A percentile compares a stretch with the other conserved stretches of the same genome.
These are phyloP conservation scores for Pristionchus mayeri DNA, from an alignment of 2,888 invertebrate genomes.

Conservation along the genomic window DNA sequence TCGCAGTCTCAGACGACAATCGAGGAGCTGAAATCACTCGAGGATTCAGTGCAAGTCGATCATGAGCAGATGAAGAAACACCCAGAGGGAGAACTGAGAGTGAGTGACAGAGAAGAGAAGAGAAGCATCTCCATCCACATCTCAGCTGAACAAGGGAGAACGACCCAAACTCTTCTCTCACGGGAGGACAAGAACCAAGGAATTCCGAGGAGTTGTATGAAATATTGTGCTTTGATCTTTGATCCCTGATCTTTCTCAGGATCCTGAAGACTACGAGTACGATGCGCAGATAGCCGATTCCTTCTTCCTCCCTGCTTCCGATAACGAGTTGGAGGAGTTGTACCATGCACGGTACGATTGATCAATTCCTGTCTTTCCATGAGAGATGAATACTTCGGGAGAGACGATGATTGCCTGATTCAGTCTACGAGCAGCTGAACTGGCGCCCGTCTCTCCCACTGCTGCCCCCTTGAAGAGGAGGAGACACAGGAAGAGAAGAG, in stretches of 20 bases:
- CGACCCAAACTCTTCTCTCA: slow-evolving; percentile 47
- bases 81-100: background rate
- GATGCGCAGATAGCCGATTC: slow-evolving; percentile 31
- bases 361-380: too few species aligned
- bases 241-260: slow-evolving; percentile 32
- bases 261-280: slow-evolving; percentile 41
- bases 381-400: background rate
- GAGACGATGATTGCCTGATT: background rate
- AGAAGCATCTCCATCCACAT: background rate
- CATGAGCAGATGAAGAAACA: slow-evolving; percentile 44
- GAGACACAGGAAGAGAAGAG: slow-evolving; percentile 22
- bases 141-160: slow-evolving; percentile 43
- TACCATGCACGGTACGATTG: slow-evolving; percentile 22
- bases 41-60: slow-evolving; percentile 33
- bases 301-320: slow-evolving; percentile 18
- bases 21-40: slow-evolving; percentile 41
- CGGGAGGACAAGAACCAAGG: background rate
- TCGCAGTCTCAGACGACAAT: background rate
- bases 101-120: background rate
- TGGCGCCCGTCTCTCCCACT: background rate
- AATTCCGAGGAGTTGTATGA: background rate
- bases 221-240: background rate
- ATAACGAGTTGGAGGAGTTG: slow-evolving; percentile 33
- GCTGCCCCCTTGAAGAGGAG: slow-evolving; percentile 19
- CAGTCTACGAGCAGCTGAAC: background rate